These are phyloP conservation scores for Trochalopteron elliotii DNA, from an alignment of 2,113 vertebrate species.

Conservation along the genomic window DNA sequence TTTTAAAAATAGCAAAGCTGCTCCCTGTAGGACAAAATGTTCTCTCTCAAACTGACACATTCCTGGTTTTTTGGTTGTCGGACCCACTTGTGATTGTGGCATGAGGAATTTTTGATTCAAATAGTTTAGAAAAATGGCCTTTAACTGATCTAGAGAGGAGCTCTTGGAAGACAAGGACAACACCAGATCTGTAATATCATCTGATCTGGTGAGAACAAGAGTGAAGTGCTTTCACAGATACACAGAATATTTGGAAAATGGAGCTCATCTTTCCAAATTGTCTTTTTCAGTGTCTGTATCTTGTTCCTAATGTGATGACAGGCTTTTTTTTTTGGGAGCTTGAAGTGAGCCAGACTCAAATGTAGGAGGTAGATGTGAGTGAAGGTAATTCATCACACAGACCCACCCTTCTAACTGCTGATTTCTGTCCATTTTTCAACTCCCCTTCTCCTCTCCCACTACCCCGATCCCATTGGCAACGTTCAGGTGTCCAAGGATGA, in stretches of 20 bases:
- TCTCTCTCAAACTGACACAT: background rate
- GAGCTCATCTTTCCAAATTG: background rate
- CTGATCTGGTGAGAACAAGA: background rate
- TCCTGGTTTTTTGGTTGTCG: accelerated
- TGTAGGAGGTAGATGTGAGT: background rate
- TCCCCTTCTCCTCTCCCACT: background rate
- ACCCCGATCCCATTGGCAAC: background rate
- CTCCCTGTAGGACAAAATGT: background rate
- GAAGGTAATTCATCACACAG: background rate
- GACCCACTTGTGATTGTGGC: background rate
- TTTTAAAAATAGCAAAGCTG: background rate
- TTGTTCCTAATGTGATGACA: background rate
- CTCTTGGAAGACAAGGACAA: background rate
- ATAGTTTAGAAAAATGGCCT: background rate
- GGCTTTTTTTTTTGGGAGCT: background rate
- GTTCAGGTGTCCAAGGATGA: slow-evolving; percentile 91
- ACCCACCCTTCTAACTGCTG: background rate
- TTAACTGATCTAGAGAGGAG: background rate
- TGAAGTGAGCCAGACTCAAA: background rate
- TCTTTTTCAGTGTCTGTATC: background rate
- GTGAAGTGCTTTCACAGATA: background rate
- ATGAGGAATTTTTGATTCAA: background rate
- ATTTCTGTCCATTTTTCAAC: background rate
- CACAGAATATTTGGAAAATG: background rate
- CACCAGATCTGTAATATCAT: background rate